Conservation (phyloP, 2,888 invertebrate genomes). For the Cyrtodaria siliqua region DNA sequence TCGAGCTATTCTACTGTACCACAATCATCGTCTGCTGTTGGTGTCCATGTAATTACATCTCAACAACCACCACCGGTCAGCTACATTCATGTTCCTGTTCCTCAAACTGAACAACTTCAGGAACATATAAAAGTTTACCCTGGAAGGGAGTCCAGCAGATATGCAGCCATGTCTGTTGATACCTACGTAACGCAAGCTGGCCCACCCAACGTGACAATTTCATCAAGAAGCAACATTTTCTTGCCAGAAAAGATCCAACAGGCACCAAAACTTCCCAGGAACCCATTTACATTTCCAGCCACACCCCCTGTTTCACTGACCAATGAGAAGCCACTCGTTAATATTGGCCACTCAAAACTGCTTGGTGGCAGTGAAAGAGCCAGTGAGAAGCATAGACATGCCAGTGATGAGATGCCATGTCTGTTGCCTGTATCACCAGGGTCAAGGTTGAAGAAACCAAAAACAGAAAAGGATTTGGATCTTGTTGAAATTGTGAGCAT, state of each 20-base stretch:
- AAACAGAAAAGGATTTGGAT: slow-evolving; percentile 38
- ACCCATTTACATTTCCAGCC: slow-evolving; percentile 64
- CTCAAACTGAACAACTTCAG: not conserved
- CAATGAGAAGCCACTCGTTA: slow-evolving; percentile 45
- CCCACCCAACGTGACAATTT: slow-evolving; percentile 59
- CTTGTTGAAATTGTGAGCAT: slow-evolving; percentile 54
- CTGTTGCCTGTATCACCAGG: slow-evolving; percentile 60
- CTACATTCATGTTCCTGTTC: slow-evolving; percentile 12
- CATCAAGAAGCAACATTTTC: slow-evolving; percentile 41
- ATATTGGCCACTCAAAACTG: slow-evolving; percentile 42
- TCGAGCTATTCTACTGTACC: not conserved
- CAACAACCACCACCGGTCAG: slow-evolving; percentile 29
- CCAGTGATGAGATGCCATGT: slow-evolving; percentile 68
- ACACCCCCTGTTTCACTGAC: slow-evolving; percentile 57
- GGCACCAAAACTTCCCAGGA: slow-evolving; percentile 50
- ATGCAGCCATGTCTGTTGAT: slow-evolving; percentile 9
- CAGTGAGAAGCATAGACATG: slow-evolving; percentile 51
- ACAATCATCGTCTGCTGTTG: not conserved
- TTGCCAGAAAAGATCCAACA: slow-evolving; percentile 39
- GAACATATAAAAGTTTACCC: slow-evolving; percentile 21
- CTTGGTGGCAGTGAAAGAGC: slow-evolving; percentile 14
- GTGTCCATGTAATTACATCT: not conserved
- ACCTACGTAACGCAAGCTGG: slow-evolving; percentile 50
- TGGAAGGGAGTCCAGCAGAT: slow-evolving; percentile 11
- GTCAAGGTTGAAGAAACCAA: slow-evolving; percentile 24